These are phyloP conservation scores for Malaclemys terrapin DNA, from an alignment of 2,113 vertebrate species.

Conservation along the genomic window DNA sequence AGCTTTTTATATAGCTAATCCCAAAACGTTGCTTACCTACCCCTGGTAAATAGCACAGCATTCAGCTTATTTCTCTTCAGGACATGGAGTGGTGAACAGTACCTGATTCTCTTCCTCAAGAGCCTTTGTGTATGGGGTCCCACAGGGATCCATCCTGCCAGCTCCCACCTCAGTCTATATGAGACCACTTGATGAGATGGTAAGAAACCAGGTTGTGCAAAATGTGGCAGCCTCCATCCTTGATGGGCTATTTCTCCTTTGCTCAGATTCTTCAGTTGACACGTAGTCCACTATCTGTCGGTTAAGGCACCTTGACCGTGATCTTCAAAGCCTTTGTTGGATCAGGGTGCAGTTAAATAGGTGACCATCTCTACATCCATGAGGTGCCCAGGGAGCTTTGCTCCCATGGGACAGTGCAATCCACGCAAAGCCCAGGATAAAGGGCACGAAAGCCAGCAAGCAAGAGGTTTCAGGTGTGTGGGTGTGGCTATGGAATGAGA, in stretches of 20 bases:
- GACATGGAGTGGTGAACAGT: not conserved
- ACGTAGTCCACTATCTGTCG: not conserved
- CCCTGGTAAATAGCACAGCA: not conserved
- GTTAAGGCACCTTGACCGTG: not conserved
- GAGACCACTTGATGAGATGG: not conserved
- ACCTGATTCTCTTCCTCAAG: not conserved
- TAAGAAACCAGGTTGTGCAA: not conserved
- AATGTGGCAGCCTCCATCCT: not conserved
- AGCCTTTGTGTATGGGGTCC: not conserved
- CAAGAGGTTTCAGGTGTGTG: not conserved
- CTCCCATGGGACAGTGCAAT: rapidly evolving
- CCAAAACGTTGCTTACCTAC: not conserved
- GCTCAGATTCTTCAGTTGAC: not conserved
- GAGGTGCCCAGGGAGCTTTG: not conserved
- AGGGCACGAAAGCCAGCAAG: rapidly evolving
- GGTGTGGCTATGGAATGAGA: not conserved
- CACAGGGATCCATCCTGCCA: not conserved
- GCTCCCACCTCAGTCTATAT: not conserved
- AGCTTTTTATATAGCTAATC: not conserved
- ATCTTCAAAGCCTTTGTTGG: not conserved
- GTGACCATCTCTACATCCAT: not conserved
- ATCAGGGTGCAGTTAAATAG: not conserved
- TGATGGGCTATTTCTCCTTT: not conserved
- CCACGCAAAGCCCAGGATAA: not conserved
- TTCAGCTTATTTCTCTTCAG: not conserved